phyloP scores from a whole-genome alignment of 1,140 invertebrate species.

The Calycopis cecrops region DNA sequence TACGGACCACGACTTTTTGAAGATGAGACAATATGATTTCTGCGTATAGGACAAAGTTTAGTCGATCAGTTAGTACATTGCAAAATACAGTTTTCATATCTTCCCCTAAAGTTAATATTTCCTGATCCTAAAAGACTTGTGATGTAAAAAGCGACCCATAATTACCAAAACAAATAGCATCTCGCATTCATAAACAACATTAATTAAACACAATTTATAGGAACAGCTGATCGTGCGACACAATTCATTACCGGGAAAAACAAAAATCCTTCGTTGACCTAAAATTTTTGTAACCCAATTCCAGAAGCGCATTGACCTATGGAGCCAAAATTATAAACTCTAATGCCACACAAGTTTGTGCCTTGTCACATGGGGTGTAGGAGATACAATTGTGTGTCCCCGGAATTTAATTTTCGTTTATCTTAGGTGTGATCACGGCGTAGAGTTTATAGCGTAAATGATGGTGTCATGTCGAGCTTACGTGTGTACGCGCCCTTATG shows the following conservation, averaged over 20 bases:
- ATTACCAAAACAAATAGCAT: not conserved
- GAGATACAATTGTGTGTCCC: not conserved
- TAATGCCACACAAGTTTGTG: not conserved
- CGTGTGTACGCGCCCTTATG: slow-evolving; percentile 3
- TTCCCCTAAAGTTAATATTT: too few species aligned
- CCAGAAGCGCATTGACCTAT: slow-evolving; percentile 7
- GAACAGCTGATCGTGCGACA: slow-evolving; percentile 8
- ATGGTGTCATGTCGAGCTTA: not conserved
- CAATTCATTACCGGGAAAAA: not conserved
- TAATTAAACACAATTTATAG: slow-evolving; percentile 4
- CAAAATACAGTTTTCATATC: too few species aligned
- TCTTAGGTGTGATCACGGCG: slow-evolving; percentile 1
- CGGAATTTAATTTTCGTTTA: slow-evolving; percentile 1
- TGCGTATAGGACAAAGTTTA: too few species aligned
- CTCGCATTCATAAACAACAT: not conserved
- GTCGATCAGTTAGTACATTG: too few species aligned
- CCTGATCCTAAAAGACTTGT: too few species aligned
- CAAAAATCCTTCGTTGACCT: slow-evolving; percentile 9
- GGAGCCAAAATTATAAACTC: slow-evolving; percentile 8
- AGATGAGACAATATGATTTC: too few species aligned
- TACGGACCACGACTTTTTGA: too few species aligned
- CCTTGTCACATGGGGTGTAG: not conserved
- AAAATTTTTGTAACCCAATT: slow-evolving; percentile 8
- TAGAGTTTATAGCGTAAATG: slow-evolving; percentile 2
- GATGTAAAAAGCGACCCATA: too few species aligned